Evolutionary conservation across 1,140 invertebrate genomes (phyloP).

Genomic region (Parasteatoda tepidariorum): DNA sequence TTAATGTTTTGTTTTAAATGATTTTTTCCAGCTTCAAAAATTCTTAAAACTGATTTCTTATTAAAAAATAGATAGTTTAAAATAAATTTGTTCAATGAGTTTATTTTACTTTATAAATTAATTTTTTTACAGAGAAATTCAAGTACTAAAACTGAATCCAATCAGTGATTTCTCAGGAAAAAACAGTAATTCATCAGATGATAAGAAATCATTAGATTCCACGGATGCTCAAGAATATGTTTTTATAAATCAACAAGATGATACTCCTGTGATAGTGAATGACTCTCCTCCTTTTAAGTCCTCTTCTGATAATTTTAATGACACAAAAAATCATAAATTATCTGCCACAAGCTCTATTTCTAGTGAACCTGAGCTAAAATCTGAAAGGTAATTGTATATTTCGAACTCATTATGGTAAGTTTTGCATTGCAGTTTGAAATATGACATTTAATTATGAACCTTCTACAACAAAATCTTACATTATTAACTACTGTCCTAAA

Average conservation of each 20-base stretch:
- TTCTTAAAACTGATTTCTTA: too few relatives aligned
- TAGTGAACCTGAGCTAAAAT: background rate
- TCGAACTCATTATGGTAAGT: too few relatives aligned
- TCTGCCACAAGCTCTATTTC: slow-evolving; percentile 4
- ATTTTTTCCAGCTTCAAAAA: too few relatives aligned
- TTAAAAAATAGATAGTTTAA: too few relatives aligned
- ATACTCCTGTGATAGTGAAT: slow-evolving; percentile 24
- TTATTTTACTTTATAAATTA: background rate
- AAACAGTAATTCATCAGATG: background rate
- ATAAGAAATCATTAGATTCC: slow-evolving; percentile 49
- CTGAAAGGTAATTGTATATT: slow-evolving; percentile 26
- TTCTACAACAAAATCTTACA: too few relatives aligned
- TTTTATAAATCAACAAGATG: slow-evolving; percentile 17
- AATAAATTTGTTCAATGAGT: background rate
- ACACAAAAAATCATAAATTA: slow-evolving; percentile 12
- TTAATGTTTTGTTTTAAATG: too few relatives aligned
- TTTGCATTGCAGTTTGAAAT: too few relatives aligned
- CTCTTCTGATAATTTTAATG: slow-evolving; percentile 20
- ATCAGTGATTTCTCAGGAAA: slow-evolving; percentile 1
- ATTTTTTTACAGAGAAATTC: slow-evolving; percentile 26
- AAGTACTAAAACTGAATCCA: slow-evolving; percentile 31
- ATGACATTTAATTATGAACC: too few relatives aligned
- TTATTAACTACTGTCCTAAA: too few relatives aligned
- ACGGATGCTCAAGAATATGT: slow-evolving; percentile 56
- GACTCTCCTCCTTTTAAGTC: slow-evolving; percentile 17